Conservation (phyloP, 2,113 vertebrate genomes). For the Canis aureus region DNA sequence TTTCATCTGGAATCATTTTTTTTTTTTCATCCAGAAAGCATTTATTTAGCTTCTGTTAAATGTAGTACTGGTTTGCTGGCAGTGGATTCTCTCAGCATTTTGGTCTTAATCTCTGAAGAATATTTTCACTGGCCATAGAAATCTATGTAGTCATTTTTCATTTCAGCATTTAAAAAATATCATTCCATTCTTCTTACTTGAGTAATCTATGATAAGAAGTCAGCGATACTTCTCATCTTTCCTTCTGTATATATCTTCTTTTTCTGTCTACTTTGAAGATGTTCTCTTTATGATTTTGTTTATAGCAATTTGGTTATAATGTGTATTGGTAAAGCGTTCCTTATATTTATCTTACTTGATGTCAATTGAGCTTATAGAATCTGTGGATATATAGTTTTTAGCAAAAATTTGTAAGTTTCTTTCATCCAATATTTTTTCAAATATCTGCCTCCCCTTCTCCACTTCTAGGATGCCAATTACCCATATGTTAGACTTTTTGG, state of each 20-base stretch:
- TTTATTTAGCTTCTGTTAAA: neutral
- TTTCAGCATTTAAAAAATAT: conserved; percentile 2
- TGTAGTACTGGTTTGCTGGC: neutral
- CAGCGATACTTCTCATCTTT: neutral
- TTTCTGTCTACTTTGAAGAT: neutral
- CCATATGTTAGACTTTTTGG: neutral
- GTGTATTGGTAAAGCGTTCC: neutral
- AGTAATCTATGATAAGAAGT: neutral
- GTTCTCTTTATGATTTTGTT: neutral
- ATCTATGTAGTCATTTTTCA: neutral
- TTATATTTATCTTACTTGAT: neutral
- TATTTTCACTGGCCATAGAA: neutral
- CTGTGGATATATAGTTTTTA: neutral
- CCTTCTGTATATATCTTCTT: neutral
- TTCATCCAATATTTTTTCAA: conserved; percentile 22
- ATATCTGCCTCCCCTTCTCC: neutral
- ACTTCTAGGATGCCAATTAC: neutral
- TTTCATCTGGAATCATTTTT: conserved; percentile 37
- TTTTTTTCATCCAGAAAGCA: neutral
- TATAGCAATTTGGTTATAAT: neutral
- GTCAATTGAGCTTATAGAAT: neutral
- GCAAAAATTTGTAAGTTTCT: neutral
- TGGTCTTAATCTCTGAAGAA: neutral
- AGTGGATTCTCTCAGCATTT: neutral
- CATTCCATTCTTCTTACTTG: neutral